Evolutionary conservation across 1,140 invertebrate species (phyloP).

Genomic region (Tetragnatha versicolor): DNA sequence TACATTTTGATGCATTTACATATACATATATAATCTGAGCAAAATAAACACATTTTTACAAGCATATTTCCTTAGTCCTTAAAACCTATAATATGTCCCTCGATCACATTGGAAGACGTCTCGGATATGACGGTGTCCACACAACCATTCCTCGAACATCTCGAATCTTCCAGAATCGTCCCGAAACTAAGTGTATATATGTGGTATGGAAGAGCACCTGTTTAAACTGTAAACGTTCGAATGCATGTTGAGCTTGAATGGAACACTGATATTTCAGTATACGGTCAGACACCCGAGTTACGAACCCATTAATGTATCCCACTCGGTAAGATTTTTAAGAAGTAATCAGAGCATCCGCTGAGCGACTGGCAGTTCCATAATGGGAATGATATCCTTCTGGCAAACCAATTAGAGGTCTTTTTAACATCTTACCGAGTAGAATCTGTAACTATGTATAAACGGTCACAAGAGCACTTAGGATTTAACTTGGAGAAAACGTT

Average conservation of each 20-base stretch:
- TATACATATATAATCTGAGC: conserved; percentile 34
- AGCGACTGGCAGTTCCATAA: no score
- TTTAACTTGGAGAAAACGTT: no score
- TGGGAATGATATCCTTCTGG: no score
- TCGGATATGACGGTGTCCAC: conserved; percentile 1
- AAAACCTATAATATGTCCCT: conserved; percentile 32
- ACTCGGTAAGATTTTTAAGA: no score
- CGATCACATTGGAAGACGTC: conserved; percentile 49
- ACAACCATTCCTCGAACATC: conserved; percentile 11
- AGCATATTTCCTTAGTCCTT: conserved; percentile 5
- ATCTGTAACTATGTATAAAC: no score
- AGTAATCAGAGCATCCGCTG: no score
- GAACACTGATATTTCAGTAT: conserved; percentile 39
- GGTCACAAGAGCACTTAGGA: no score
- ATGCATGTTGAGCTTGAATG: conserved; percentile 55
- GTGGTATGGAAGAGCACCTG: conserved; percentile 53
- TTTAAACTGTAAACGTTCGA: conserved; percentile 29
- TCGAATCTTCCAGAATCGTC: conserved; percentile 28
- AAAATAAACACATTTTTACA: conserved; percentile 36
- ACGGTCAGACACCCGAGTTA: no score
- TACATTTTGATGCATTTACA: conserved; percentile 26
- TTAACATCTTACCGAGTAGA: no score
- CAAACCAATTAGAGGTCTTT: no score
- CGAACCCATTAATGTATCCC: no score
- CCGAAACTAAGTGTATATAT: conserved; percentile 9